Base-by-base conservation (phyloP, 2,888 invertebrate genomes). In the Calliopum simillimum region DNA sequence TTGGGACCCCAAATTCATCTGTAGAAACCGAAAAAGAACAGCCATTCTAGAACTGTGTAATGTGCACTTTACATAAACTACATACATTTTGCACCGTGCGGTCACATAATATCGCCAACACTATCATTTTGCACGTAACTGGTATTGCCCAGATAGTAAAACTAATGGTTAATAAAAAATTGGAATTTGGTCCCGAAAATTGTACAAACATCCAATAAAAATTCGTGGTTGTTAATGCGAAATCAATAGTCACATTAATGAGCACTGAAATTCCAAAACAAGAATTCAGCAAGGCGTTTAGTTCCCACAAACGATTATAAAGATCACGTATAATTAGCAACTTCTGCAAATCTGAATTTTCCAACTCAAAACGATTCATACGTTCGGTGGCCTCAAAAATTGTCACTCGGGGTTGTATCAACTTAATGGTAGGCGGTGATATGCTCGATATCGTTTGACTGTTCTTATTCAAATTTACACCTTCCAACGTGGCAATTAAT, bases 161-260 rank as follows among this genome's bases (percentile, higher is more conserved):
- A 71, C 79, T 82, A 63, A 77, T 76, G n/a, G 82, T 80, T 16
- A 76, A 75, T 3, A 84, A 63, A 25, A 81, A 78, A 23, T 82
- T 77, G 2, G 56, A 66, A 3, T 75, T 74, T 1, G 76, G 75
- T 2, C 76, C 75, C 0, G 80, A 78, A 44, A 82, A 82, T 63
- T 79, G 81, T 3, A 85, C 56, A 74, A 85, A 86, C 43, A 84
- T 81, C 84, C 84, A 86, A 71, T 86, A 86, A 33, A 80, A 82
- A 70, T 83, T 84, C 4, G 84, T 80, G 11, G 81, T 86, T 0
- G 86, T 80, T 33, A 84, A 78, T 63, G 85, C 71, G 67, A 86
- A 86, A 74, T 86, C 85, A 70, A 85, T 84, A 71, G 80, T 83
- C 68, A 86, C 76, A 69, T 82, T 83, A 0, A 83, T 71, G 11